Conservation (phyloP, 2,888 invertebrate genomes). For the Xanthia icteritia region DNA sequence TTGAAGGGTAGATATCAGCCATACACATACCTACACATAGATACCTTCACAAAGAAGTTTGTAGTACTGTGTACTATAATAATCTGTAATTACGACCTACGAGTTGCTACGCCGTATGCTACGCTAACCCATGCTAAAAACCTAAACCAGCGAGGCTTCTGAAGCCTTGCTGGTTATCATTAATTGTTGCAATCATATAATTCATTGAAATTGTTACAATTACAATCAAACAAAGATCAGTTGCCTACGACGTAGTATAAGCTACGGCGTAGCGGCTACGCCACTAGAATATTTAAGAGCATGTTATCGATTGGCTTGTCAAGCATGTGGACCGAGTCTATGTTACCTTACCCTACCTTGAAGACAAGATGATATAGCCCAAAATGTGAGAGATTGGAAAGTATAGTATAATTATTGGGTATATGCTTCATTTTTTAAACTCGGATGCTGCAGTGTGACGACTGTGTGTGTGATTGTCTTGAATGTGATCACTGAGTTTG, state of each 20-base stretch:
- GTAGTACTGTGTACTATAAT: not conserved
- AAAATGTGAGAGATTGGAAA: not conserved
- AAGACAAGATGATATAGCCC: not conserved
- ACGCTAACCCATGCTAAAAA: not conserved
- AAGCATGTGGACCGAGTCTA: not conserved
- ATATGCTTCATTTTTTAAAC: not conserved
- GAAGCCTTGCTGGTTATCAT: too few relatives aligned
- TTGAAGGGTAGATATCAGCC: too few relatives aligned
- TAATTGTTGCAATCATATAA: not conserved
- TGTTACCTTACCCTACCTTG: not conserved
- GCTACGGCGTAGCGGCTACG: constrained; percentile 23
- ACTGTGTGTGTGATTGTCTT: not conserved
- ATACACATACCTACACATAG: not conserved
- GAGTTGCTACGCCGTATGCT: not conserved
- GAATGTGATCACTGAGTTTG: not conserved
- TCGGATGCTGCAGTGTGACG: not conserved
- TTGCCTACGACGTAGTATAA: constrained; percentile 8
- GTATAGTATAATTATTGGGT: not conserved
- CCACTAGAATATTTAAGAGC: not conserved
- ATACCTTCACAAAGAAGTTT: not conserved
- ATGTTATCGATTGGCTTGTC: not conserved
- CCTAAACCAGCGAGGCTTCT: too few relatives aligned
- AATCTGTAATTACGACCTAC: not conserved
- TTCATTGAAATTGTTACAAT: not conserved
- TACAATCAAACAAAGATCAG: not conserved